Conservation (phyloP, 2,113 vertebrate genomes). For the Cyprinodon brontotheroides region DNA sequence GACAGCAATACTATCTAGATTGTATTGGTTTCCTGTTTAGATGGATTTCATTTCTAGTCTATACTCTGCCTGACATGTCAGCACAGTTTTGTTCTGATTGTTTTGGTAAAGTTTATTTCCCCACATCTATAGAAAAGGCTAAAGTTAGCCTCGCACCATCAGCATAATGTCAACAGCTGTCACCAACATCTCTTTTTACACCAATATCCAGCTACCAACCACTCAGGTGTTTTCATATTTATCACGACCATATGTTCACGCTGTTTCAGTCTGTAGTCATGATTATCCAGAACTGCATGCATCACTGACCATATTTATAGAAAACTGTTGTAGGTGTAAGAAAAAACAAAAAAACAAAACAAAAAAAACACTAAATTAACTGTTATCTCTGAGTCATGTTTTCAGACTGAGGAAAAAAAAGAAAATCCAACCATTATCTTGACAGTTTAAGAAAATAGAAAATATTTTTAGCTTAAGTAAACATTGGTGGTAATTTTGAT, state of each 20-base stretch:
- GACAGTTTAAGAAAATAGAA: no score
- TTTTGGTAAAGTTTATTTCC: not conserved
- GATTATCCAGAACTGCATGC: not conserved
- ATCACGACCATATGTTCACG: no score
- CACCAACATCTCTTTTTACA: not conserved
- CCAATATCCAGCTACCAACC: slow-evolving; percentile 10
- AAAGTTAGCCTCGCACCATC: not conserved
- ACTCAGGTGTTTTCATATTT: slow-evolving; percentile 8
- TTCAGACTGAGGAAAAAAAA: not conserved
- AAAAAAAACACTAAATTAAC: not conserved
- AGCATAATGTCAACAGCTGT: not conserved
- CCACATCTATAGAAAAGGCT: not conserved
- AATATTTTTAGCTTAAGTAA: no score
- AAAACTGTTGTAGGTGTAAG: no score
- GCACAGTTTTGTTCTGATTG: not conserved
- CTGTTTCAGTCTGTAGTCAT: not conserved
- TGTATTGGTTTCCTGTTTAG: not conserved
- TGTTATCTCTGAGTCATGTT: not conserved
- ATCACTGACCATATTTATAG: no score
- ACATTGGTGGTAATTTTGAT: no score
- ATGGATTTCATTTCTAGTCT: slow-evolving; percentile 1
- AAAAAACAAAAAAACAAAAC: no score
- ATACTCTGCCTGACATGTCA: slow-evolving; percentile 1
- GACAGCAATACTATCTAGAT: not conserved
- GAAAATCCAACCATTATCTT: not conserved